Conservation (phyloP, 2,113 vertebrate genomes). For the Elanus axillaris region DNA sequence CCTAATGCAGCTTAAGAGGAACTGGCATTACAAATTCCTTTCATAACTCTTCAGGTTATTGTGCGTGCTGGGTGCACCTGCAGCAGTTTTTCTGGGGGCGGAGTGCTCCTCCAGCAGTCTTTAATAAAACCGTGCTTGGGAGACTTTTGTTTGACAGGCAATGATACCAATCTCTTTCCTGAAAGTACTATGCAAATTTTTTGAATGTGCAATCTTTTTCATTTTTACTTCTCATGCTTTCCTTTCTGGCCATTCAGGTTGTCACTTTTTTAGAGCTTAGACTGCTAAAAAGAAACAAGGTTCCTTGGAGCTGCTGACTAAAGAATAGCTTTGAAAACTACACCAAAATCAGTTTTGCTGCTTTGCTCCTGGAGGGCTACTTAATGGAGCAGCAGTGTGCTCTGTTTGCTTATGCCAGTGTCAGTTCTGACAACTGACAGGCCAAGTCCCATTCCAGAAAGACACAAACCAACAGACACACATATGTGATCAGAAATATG, state of each 20-base stretch:
- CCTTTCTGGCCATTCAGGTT: background rate
- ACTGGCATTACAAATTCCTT: background rate
- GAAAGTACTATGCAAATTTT: background rate
- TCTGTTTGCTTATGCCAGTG: background rate
- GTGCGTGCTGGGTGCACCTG: background rate
- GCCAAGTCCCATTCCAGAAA: background rate
- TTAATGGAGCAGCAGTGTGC: fast-evolving
- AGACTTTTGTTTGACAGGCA: background rate
- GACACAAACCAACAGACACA: background rate
- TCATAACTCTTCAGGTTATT: background rate
- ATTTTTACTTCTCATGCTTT: background rate
- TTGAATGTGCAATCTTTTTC: background rate
- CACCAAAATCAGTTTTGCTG: background rate
- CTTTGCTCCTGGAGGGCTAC: background rate
- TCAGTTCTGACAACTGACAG: background rate
- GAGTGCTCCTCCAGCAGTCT: background rate
- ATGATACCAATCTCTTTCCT: background rate
- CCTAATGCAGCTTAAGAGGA: conserved; percentile 28
- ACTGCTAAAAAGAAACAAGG: background rate
- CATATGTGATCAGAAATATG: background rate
- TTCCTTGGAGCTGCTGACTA: background rate
- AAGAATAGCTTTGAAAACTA: background rate
- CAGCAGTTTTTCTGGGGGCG: background rate
- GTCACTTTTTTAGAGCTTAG: background rate
- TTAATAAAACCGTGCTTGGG: background rate